Evolutionary conservation across 2,888 invertebrate genomes (phyloP), one percentile per base, ranked within the genome.

Genomic region (Ectemnius continuus): DNA sequence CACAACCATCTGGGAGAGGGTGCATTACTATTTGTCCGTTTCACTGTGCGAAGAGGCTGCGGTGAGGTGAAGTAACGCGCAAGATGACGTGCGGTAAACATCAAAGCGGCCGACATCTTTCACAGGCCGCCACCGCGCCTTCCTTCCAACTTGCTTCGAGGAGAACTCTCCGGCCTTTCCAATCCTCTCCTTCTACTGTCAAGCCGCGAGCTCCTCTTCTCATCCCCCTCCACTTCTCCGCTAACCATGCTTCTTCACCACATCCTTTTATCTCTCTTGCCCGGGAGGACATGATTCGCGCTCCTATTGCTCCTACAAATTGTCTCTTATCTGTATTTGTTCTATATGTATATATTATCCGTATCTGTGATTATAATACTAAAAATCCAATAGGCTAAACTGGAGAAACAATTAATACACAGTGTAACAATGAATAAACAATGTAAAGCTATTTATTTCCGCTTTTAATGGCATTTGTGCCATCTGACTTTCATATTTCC

Each of bases 61-160:
- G 68, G 66, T 64, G 57, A 67, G 70, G 68, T 67, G 70, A 75
- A 74, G 81, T 83, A 83, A 81, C 83, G 83, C 84, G 74, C 71
- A 75, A 80, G 81, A 86, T 82, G 81, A 84, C 79, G 72, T 75
- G 82, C 87, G 87, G 87, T 74, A 67, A 84, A 87, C 79, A 86
- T 87, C 87, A 87, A 87, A 87, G 87, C 73, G 59, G 58, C 73
- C 79, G 80, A 78, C 83, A 81, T 87, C 84, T 85, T 84, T 85
- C 84, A 85, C 75, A 80, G 73, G 71, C 83, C 79, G 79, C 70
- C 81, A 78, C 70, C 73, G 76, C 78, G 36, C 8, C 36, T 36
- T 36, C 36, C 81, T 81, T 76, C 60, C 64, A 70, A 65, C 77
- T 78, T 75, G 72, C 72, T 46, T 56, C 66, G 61, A 59, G 64